Conservation (phyloP, 2,113 vertebrate genomes). For the Cephalopholis sonnerati region DNA sequence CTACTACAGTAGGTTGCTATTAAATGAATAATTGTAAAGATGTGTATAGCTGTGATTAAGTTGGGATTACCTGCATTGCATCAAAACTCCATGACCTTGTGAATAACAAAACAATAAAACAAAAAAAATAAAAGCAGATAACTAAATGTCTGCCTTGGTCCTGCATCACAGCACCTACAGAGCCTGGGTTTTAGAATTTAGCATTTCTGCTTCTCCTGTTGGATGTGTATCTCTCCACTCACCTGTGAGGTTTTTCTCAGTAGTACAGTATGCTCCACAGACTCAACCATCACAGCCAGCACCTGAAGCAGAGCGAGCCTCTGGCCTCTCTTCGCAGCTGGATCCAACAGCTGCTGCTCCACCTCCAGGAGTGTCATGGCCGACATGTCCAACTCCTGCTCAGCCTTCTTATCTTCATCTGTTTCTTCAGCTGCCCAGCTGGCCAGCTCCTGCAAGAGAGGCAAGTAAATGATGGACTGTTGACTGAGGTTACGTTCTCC, state of each 20-base stretch:
- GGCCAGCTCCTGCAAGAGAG: conserved; percentile 87
- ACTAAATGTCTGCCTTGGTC: too few species aligned
- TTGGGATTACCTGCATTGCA: not conserved
- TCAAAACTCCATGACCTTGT: not conserved
- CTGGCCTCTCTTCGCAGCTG: conserved; percentile 65
- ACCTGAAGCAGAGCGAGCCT: conserved; percentile 90
- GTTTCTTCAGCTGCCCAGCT: conserved; percentile 70
- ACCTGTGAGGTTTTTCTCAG: conserved; percentile 91
- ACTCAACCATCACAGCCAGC: conserved; percentile 89
- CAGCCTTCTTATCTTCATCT: conserved; percentile 56
- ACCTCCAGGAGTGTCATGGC: conserved; percentile 84
- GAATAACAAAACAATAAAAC: not conserved
- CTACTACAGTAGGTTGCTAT: too few species aligned
- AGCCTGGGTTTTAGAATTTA: not conserved
- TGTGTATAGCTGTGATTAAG: too few species aligned
- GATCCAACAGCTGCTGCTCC: conserved; percentile 79
- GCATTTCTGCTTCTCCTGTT: not conserved
- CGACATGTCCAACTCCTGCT: conserved; percentile 57
- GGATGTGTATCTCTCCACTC: not conserved
- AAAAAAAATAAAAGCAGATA: not conserved
- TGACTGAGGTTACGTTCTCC: not conserved
- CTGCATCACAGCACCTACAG: not conserved
- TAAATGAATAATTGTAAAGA: too few species aligned
- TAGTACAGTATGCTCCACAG: conserved; percentile 87
- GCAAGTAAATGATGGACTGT: not conserved